phyloP scores from a whole-genome alignment of 2,797 vertebrate species.

The Etheostoma nigrum region DNA sequence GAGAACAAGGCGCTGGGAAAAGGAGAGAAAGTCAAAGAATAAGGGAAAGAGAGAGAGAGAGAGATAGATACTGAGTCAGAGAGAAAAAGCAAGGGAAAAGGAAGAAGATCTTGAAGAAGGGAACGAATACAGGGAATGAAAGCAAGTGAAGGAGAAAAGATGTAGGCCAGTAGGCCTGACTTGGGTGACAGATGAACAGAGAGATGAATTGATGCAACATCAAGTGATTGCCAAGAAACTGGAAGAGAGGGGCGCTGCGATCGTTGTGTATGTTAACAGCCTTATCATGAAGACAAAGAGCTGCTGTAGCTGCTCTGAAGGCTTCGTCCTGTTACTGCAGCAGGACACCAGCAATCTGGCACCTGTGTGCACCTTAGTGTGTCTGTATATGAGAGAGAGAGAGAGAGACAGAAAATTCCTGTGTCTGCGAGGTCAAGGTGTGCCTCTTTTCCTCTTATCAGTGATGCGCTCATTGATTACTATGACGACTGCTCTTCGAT shows the following conservation, averaged over 20 bases:
- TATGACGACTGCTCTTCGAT: conserved; percentile 69
- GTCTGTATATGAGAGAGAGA: neutral
- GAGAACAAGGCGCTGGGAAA: neutral
- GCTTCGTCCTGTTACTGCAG: conserved; percentile 46
- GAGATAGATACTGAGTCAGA: neutral
- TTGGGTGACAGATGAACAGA: conserved; percentile 44
- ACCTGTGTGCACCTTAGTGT: conserved; percentile 43
- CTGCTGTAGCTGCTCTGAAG: conserved; percentile 45
- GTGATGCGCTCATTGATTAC: conserved; percentile 80
- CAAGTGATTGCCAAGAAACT: conserved; percentile 43
- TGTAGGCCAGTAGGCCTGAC: conserved; percentile 32
- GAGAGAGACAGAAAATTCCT: conserved; percentile 35
- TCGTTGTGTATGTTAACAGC: conserved; percentile 33
- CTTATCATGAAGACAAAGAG: conserved; percentile 64
- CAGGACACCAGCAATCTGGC: conserved; percentile 23
- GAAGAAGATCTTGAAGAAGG: neutral
- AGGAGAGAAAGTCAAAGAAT: conserved; percentile 7
- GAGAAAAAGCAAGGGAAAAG: neutral
- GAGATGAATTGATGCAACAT: conserved; percentile 43
- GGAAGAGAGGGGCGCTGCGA: conserved; percentile 24
- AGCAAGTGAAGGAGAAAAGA: conserved; percentile 21
- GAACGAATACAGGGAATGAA: conserved; percentile 9
- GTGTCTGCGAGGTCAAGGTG: conserved; percentile 47
- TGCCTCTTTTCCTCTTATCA: conserved; percentile 64
- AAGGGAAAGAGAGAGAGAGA: too few relatives aligned